phyloP scores from a whole-genome alignment of 2,113 vertebrate species.

The Leucopsar rothschildi region DNA sequence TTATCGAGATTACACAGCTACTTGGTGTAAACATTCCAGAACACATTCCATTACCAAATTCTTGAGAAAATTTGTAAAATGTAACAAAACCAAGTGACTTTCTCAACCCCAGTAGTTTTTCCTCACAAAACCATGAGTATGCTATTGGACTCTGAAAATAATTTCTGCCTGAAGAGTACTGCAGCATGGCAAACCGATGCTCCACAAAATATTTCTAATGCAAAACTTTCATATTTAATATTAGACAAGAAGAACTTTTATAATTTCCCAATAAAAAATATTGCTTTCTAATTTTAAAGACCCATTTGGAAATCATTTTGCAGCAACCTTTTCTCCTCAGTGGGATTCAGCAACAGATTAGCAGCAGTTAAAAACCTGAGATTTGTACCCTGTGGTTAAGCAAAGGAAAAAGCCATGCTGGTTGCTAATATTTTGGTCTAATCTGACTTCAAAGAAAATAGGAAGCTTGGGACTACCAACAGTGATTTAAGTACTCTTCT shows the following conservation, averaged over 20 bases:
- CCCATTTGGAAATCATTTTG: slow-evolving; percentile 2
- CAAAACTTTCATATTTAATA: not conserved
- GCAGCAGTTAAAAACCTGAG: slow-evolving; percentile 23
- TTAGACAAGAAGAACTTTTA: not conserved
- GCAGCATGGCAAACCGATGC: not conserved
- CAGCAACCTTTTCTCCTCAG: slow-evolving; percentile 34
- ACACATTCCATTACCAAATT: not conserved
- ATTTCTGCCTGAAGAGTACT: not conserved
- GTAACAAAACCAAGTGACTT: not conserved
- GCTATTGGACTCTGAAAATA: not conserved
- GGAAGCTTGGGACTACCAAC: not conserved
- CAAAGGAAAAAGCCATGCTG: not conserved
- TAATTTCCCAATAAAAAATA: not conserved
- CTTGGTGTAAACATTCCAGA: not conserved
- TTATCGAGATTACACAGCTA: not conserved
- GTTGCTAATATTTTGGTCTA: not conserved
- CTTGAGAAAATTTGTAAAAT: not conserved
- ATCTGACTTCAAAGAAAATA: slow-evolving; percentile 3
- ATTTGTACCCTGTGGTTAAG: slow-evolving; percentile 8
- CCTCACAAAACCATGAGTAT: not conserved
- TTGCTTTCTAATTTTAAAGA: slow-evolving; percentile 14
- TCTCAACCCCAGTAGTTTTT: not conserved
- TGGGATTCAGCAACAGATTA: slow-evolving; percentile 41
- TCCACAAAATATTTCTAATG: not conserved
- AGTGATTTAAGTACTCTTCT: not conserved